Base-by-base conservation (phyloP, 2,113 vertebrate species). In the Bothrops jararaca region DNA sequence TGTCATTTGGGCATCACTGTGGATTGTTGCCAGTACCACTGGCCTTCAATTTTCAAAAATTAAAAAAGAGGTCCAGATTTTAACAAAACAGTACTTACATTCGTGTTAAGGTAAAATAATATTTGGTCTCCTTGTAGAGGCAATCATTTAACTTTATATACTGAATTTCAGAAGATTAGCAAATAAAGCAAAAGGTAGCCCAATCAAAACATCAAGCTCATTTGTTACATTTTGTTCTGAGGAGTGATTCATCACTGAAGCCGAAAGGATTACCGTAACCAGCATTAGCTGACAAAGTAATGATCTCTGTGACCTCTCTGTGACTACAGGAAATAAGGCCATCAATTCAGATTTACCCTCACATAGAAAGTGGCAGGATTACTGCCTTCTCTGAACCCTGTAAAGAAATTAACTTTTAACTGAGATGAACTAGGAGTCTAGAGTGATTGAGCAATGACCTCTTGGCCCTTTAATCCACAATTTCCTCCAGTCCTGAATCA, bases 291-390 rank as follows among this genome's bases (percentile, higher is more conserved):
- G 93, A 94, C 91, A 93, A 22, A 54, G n/a, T 91, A 96, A 93
- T 94, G 85, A 86, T 95, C 92, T 91, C 53, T 64, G 24, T 95
- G 95, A 97, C 96, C 95, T 95, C 91, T 92, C 87, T 57, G 57
- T 93, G 94, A 96, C 91, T 92, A 95, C 88, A 94, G 94, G 94
- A 97, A 97, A 91, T 86, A 87, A 91, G 85, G 57, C 93, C 93
- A 95, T 96, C 93, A 0, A 53, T 95, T 96, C 95, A 95, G 89
- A 96, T 97, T 97, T 96, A 94, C 23, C 29, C 97, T 95, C 96
- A n/a, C 64, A 94, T 94, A 54, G 22, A 94, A 95, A 94, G 74
- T 45, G 91, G 90, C 91, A 92, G 74, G 94, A 96, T 94, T 92
- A 94, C 92, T 92, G 93, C 93, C 86, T 91, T 85, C 90, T 94